Evolutionary conservation across 2,888 invertebrate genomes (phyloP), one percentile per base, ranked within the genome.

Genomic region (Torymus tubicola): DNA sequence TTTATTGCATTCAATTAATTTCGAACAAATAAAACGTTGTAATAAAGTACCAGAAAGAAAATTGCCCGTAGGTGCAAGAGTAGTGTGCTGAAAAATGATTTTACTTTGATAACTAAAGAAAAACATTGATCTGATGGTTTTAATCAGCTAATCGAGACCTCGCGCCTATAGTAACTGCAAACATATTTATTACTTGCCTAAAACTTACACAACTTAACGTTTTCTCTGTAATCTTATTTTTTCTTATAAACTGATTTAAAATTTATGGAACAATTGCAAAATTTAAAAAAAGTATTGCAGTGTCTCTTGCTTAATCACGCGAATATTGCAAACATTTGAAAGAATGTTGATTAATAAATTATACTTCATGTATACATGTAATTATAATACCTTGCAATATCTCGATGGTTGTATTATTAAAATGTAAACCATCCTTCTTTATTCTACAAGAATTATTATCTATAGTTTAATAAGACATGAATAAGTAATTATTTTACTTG

Each of bases 321-420:
- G 31, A n/a, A 55, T 72, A 31, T 57, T 55, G 67, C 16, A 21
- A 72, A 68, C 16, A 16, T 71, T 73, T 55, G 68, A 8, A 18
- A 70, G 69, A 69, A 79, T 64, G 68, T 63, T 63, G 73, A 73
- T 73, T 68, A 64, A 69, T 57, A 73, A 68, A n/a, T 58, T 79
- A 11, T 12, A 64, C 64, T 31, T 8, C 18, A n/a, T 12, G 16
- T 8, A 4, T 4, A 50, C 52, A 31, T 68, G 24, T n/a, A 69
- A 79, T 74, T 74, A 69, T 73, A 67, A 73, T 79, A 63, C 16
- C 63, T 53, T 57, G 68, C 67, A 63, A 73, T 68, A 70, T 31
- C 58, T 72, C 72, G 10, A 31, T 14, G 61, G 63, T 73, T 73
- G 73, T 57, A 73, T 57, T 73, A 69, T 69, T 68, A 63, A 61